A percentile compares a stretch with the other conserved stretches of the same genome.
Conservation (phyloP, 2,888 invertebrate species). For the Ichneumoninae sp. region DNA sequence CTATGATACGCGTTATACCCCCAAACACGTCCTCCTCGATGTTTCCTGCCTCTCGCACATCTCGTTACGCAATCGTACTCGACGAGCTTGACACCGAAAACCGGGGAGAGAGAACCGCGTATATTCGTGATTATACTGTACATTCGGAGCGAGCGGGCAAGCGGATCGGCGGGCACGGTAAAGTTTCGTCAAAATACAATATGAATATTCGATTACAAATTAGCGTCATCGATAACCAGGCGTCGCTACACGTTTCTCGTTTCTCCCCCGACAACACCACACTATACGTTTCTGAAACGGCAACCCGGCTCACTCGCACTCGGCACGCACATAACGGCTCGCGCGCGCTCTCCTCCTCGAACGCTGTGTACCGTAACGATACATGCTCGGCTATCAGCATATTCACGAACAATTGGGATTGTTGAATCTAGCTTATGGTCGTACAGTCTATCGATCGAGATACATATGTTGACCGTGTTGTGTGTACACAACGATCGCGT, state of each 20-base stretch:
- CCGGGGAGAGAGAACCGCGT: neutral
- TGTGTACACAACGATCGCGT: constrained; percentile 50
- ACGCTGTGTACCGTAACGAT: neutral
- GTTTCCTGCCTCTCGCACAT: constrained; percentile 1
- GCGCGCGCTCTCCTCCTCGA: neutral
- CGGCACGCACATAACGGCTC: neutral
- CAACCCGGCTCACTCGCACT: neutral
- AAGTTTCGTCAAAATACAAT: constrained; percentile 65
- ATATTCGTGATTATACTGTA: neutral
- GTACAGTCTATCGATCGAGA: constrained; percentile 36
- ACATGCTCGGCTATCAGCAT: constrained; percentile 49
- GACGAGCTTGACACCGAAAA: neutral
- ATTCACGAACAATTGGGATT: constrained; percentile 59
- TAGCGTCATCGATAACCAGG: constrained; percentile 58
- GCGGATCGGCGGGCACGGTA: constrained; percentile 25
- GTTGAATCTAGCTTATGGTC: constrained; percentile 45
- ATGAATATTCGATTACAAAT: constrained; percentile 69
- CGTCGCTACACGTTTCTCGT: constrained; percentile 12
- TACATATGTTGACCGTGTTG: constrained; percentile 55
- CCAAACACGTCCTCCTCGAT: constrained; percentile 12
- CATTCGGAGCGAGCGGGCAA: neutral
- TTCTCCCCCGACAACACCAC: constrained; percentile 17
- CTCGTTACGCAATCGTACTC: constrained; percentile 37
- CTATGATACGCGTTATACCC: constrained; percentile 39
- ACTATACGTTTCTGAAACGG: neutral